Base-by-base conservation (phyloP, 2,113 vertebrate genomes). In the Aplodontia rufa region DNA sequence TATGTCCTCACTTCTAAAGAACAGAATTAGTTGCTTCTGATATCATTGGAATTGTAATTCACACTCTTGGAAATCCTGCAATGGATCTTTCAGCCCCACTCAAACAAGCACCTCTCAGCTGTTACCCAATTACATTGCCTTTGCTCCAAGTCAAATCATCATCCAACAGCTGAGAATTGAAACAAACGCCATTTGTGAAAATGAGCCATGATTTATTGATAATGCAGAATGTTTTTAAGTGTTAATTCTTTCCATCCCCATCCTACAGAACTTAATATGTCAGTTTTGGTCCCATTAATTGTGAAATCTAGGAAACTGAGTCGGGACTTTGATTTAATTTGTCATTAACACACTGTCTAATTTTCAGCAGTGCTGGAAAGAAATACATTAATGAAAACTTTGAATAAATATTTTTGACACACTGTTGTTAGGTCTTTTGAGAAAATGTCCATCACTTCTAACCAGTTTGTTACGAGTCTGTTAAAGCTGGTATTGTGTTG, bases 41-140 rank as follows among this genome's bases (percentile, higher is more conserved):
- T 99, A 99, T 99, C 98, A 98, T 98, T 98, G 97, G 97, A 98
- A 98, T 99, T 99, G 98, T 99, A 99, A 99, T 99, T 99, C 99
- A 98, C 98, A 99, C 98, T 98, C 98, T 97, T 97, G 97, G 97
- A 98, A 98, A 98, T 98, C 98, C 97, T 98, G 98, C 98, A 98
- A 98, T 80, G 97, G 98, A 98, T 98, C 98, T 99, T 98, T 98
- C 98, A 98, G 98, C 98, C 98, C 97, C 97, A 98, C 98, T 98
- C 99, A 98, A 98, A 98, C 97, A 98, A 98, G 98, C 97, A 78
- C 97, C 96, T 98, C 98, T 98, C 98, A 97, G 98, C 98, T 98
- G 98, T 98, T 98, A 98, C 97, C 98, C 99, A 99, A 99, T 99
- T 99, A 99, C 97, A 60, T 96, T 98, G 98, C 98, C 98, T 98